A percentile compares a stretch with the other conserved stretches of the same genome.
Conservation (phyloP, 2,113 vertebrate species). For the Beaufortia kweichowensis region DNA sequence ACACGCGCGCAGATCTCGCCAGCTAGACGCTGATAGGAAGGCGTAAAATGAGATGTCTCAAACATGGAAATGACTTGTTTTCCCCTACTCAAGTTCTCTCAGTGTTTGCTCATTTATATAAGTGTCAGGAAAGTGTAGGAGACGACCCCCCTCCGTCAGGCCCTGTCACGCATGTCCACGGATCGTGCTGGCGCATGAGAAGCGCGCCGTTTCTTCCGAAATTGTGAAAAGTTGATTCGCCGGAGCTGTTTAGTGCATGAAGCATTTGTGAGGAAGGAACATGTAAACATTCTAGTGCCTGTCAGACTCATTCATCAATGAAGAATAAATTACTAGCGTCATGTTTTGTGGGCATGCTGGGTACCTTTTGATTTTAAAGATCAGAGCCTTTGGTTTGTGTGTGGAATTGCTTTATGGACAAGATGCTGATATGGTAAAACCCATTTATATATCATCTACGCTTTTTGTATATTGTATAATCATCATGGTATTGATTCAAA, state of each 20-base stretch:
- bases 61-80: slow-evolving; percentile 52
- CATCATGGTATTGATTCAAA: background rate
- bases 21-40: slow-evolving; percentile 56
- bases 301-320: slow-evolving; percentile 31
- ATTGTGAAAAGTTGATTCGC: slow-evolving; percentile 26
- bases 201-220: background rate
- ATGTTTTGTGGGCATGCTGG: slow-evolving; percentile 16
- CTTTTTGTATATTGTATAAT: background rate
- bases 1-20: slow-evolving; percentile 52
- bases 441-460: background rate
- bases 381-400: background rate
- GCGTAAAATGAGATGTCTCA: slow-evolving; percentile 57
- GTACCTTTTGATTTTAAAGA: slow-evolving; percentile 2
- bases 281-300: slow-evolving; percentile 33
- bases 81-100: slow-evolving; percentile 45
- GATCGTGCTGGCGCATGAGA: slow-evolving; percentile 22
- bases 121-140: slow-evolving; percentile 39
- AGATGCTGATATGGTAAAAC: background rate
- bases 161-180: slow-evolving; percentile 32
- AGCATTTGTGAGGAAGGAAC: slow-evolving; percentile 22
- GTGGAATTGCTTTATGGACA: background rate
- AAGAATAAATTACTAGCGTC: slow-evolving; percentile 4
- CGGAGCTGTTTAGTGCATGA: slow-evolving; percentile 13
- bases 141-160: slow-evolving; percentile 19
- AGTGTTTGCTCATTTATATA: slow-evolving; percentile 48